phyloP scores from a whole-genome alignment of 1,140 invertebrate species.

The Hermatobates lingyangjiaoensis region DNA sequence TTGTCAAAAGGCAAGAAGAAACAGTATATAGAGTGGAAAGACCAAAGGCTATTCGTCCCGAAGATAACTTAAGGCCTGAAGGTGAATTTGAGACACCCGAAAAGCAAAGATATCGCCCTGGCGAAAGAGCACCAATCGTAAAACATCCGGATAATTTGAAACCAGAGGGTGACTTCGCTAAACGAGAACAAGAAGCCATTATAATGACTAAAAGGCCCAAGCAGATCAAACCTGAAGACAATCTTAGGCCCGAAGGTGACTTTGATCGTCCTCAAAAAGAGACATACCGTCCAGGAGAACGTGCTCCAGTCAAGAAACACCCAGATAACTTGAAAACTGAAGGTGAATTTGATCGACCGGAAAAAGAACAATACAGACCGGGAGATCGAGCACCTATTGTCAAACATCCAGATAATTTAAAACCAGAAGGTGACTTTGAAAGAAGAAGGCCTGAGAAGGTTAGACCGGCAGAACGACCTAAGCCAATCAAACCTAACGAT shows the following conservation, averaged over 20 bases:
- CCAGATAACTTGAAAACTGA: constrained; percentile 37
- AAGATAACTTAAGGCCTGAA: constrained; percentile 34
- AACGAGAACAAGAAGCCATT: constrained; percentile 20
- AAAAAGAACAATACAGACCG: constrained; percentile 17
- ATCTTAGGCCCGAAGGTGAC: constrained; percentile 34
- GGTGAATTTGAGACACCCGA: constrained; percentile 30
- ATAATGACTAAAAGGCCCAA: constrained; percentile 27
- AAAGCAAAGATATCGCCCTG: constrained; percentile 26
- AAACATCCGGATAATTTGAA: constrained; percentile 25
- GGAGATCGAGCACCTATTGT: constrained; percentile 23
- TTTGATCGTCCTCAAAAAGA: constrained; percentile 36
- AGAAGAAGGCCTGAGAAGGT: constrained; percentile 23
- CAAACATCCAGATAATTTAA: constrained; percentile 31
- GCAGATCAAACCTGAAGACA: constrained; percentile 37
- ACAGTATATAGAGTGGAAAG: constrained; percentile 29
- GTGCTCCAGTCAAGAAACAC: constrained; percentile 34
- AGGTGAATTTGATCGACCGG: constrained; percentile 23
- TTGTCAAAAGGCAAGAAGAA: constrained; percentile 25
- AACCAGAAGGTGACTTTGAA: constrained; percentile 34
- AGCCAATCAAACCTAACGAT: constrained; percentile 26
- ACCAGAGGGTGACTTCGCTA: constrained; percentile 27
- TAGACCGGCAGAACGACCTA: constrained; percentile 17
- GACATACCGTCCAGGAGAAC: constrained; percentile 31
- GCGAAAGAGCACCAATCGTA: constrained; percentile 33
- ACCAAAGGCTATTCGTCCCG: constrained; percentile 19